Evolutionary conservation across 2,888 invertebrate genomes (phyloP), one percentile per base, ranked within the genome.

Genomic region (Apodemia zela): DNA sequence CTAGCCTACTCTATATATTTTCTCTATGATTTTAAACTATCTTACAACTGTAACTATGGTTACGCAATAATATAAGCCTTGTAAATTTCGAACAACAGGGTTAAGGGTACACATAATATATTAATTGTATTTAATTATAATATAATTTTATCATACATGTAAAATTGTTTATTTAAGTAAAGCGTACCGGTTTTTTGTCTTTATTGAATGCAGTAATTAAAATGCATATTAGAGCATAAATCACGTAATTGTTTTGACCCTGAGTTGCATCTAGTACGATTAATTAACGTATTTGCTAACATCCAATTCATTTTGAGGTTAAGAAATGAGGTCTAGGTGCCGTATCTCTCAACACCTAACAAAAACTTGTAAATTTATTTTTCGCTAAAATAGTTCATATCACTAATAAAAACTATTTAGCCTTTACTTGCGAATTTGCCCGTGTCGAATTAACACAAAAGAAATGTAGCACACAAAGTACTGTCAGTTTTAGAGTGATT

Each of bases 321-420:
- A 80, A 78, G 74, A 80, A 87, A 82, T 79, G 79, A 79, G 87
- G 87, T 87, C 87, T 87, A 82, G 84, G 84, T 75, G 74, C 69
- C 71, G 73, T 69, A 75, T 70, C 74, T 73, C 74, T 72, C 73
- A 72, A 69, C 69, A 68, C 69, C 15, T 67, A 72, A 72, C 66
- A 68, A 65, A 66, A 59, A 59, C 59, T 58, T 58, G 62, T 13
- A 38, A 59, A 62, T 62, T 59, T 33, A 38, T 59, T 42, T 42
- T 21, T 47, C 62, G 47, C 62, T 18, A 29, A 59, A 62, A 54
- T 21, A 58, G 25, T 57, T 58, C 25, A 47, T 33, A 35, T 25
- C n/a, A 59, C 25, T 15, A 38, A n/a, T 47, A 17, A 35, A 25
- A 18, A 42, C 33, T 45, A 15, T 13, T 42, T 42, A 42, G 42